Conservation (phyloP, 2,113 vertebrate genomes). For the Dermatemys mawii region DNA sequence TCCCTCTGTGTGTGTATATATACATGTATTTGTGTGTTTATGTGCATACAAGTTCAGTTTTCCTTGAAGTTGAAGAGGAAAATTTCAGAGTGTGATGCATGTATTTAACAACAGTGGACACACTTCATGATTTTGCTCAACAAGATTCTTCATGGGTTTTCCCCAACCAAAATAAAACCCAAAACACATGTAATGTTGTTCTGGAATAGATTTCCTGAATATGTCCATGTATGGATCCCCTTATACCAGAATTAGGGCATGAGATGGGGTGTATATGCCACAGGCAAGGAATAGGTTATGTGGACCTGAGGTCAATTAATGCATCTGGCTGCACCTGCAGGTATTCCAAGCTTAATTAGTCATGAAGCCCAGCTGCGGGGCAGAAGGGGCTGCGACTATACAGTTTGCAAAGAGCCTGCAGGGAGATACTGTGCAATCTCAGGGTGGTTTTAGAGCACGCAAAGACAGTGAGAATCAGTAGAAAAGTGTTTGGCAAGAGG, state of each 20-base stretch:
- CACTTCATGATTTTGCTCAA: conserved; percentile 70
- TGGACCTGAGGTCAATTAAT: background rate
- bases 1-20: fast-evolving
- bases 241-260: background rate
- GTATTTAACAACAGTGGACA: background rate
- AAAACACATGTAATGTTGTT: conserved; percentile 14
- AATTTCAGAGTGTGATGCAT: background rate
- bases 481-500: background rate
- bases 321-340: background rate
- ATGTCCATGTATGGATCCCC: background rate
- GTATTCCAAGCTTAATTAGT: background rate
- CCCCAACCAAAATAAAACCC: conserved; percentile 39
- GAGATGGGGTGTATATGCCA: background rate
- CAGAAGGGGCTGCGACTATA: background rate
- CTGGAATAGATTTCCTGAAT: conserved; percentile 1
- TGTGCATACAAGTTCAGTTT: background rate
- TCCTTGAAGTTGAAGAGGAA: background rate
- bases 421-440: background rate
- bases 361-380: background rate
- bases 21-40: background rate
- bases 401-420: background rate
- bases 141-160: conserved; percentile 57
- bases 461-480: background rate
- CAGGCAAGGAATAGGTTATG: background rate
- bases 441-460: no score